phyloP scores from a whole-genome alignment of 2,797 vertebrate species.

The Galaxias olidus region DNA sequence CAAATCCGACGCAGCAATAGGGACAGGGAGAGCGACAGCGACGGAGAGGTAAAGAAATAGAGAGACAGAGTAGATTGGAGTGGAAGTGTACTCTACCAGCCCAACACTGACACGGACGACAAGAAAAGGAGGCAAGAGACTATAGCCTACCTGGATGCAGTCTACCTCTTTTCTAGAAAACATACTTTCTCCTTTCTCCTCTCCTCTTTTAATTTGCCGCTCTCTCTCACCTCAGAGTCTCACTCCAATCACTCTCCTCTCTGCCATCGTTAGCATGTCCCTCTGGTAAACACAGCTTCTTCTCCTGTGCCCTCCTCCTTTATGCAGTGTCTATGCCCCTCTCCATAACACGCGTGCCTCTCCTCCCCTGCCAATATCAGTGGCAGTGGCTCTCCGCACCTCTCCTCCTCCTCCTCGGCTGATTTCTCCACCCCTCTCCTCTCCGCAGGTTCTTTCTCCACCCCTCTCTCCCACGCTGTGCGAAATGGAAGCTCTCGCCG shows the following conservation, averaged over 20 bases:
- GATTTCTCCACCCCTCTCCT: conserved; percentile 59
- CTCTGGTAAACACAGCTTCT: conserved; percentile 1
- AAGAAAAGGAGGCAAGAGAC: conserved; percentile 29
- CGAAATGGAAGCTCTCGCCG: conserved; percentile 73
- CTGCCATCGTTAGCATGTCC: conserved; percentile 39
- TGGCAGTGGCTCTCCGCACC: neutral
- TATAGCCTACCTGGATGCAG: conserved; percentile 16
- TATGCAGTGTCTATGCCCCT: conserved; percentile 3
- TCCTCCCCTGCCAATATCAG: neutral
- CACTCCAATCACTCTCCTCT: conserved; percentile 40
- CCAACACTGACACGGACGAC: no score
- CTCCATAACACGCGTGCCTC: conserved; percentile 5
- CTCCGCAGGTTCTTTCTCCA: conserved; percentile 59
- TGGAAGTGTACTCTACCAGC: neutral
- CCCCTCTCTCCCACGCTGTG: conserved; percentile 67
- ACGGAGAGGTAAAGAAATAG: neutral
- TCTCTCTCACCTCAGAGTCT: conserved; percentile 26
- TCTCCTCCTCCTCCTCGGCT: conserved; percentile 34
- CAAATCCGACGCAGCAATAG: conserved; percentile 41
- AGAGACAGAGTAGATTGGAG: conserved; percentile 16
- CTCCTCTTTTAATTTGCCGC: conserved; percentile 49
- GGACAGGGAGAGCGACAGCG: conserved; percentile 20
- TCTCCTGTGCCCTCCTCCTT: conserved; percentile 3
- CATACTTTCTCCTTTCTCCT: conserved; percentile 20
- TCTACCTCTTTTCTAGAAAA: conserved; percentile 25